phyloP scores from a whole-genome alignment of 2,113 vertebrate species.

The Gymnobelideus leadbeateri region DNA sequence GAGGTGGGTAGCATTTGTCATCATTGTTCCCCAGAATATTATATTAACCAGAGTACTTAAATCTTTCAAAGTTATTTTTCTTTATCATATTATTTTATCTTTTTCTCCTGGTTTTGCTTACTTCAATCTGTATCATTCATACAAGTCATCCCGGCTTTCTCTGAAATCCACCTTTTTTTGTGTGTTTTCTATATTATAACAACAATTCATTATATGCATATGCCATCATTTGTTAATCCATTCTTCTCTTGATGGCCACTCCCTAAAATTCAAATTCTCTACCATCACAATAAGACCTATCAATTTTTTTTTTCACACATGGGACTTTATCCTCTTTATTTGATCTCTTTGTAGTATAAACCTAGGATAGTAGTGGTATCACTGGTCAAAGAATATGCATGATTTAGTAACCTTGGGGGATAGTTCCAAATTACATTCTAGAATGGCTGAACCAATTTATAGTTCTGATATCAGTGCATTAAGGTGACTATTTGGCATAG shows the following conservation, averaged over 20 bases:
- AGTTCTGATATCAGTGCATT: background rate
- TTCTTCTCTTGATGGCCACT: background rate
- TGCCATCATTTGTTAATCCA: background rate
- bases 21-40: background rate
- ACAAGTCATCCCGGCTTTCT: background rate
- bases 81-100: background rate
- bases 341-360: background rate
- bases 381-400: background rate
- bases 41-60: background rate
- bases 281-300: background rate
- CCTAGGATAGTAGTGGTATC: background rate
- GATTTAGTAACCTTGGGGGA: background rate
- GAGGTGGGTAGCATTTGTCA: background rate
- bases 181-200: background rate
- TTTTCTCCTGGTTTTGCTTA: background rate
- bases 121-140: background rate
- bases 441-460: background rate
- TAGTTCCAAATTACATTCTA: background rate
- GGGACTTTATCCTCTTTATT: background rate
- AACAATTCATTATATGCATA: background rate
- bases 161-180: background rate
- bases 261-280: background rate
- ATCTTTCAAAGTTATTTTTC: background rate
- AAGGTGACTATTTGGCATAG: background rate
- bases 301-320: background rate